Evolutionary conservation across 2,797 vertebrate species (phyloP).

Genomic region (Spheniscus humboldti): DNA sequence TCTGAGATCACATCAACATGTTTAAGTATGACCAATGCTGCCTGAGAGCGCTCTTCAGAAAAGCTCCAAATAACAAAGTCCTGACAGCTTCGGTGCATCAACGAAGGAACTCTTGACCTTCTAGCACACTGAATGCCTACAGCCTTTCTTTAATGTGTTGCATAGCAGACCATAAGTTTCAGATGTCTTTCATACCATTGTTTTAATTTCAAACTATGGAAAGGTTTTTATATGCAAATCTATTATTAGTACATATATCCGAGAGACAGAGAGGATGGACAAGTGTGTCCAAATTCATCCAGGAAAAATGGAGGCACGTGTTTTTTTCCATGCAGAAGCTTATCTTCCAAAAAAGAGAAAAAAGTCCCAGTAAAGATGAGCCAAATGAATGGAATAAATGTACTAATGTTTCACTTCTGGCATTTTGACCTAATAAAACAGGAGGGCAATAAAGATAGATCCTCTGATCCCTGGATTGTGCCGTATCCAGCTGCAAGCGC

Average conservation of each 20-base stretch:
- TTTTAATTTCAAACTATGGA: neutral
- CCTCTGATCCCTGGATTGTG: neutral
- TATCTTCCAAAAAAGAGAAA: constrained; percentile 43
- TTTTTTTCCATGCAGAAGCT: neutral
- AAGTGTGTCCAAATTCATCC: neutral
- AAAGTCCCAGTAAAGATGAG: constrained; percentile 22
- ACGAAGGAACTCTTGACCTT: neutral
- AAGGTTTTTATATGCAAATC: neutral
- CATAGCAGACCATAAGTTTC: neutral
- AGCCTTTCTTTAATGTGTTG: neutral
- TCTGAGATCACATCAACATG: neutral
- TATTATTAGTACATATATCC: neutral
- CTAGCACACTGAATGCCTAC: too few species aligned
- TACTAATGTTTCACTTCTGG: constrained; percentile 45
- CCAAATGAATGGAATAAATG: constrained; percentile 34
- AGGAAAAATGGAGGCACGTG: neutral
- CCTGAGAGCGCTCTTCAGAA: neutral
- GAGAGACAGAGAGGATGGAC: neutral
- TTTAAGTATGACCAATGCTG: neutral
- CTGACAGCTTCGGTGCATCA: neutral
- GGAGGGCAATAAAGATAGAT: constrained; percentile 19
- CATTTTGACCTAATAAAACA: neutral
- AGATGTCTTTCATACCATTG: neutral
- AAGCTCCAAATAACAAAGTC: neutral
- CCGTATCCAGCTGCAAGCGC: neutral